phyloP scores from a whole-genome alignment of 2,888 invertebrate species.

The Polyommatus icarus region DNA sequence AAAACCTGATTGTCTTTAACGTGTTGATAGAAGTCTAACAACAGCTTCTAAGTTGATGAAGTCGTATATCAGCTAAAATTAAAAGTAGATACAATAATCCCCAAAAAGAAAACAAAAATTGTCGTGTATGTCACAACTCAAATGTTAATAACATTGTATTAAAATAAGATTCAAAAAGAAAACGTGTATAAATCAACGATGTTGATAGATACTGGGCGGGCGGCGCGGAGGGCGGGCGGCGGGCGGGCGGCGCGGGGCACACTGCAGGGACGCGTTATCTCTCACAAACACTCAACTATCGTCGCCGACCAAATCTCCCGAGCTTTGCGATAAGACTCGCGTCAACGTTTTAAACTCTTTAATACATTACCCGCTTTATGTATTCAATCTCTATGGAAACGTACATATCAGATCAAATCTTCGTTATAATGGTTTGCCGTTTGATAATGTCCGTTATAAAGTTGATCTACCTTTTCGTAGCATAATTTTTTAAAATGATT shows the following conservation, averaged over 20 bases:
- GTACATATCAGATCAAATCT: background rate
- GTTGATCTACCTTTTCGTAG: background rate
- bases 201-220: slow-evolving; percentile 25
- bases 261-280: slow-evolving; percentile 50
- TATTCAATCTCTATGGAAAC: background rate
- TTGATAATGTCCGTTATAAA: background rate
- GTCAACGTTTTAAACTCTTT: slow-evolving; percentile 34
- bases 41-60: too few species aligned
- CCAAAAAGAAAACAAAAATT: background rate
- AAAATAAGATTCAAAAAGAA: background rate
- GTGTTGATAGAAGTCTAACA: too few species aligned
- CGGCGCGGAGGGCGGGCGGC: slow-evolving; percentile 38
- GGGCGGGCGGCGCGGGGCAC: slow-evolving; percentile 47
- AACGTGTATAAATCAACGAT: background rate
- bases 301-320: slow-evolving; percentile 53
- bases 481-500: too few species aligned
- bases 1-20: too few species aligned
- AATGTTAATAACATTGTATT: background rate
- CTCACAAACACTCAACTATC: slow-evolving; percentile 58
- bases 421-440: background rate
- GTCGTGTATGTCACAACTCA: background rate
- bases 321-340: slow-evolving; percentile 46
- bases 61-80: background rate
- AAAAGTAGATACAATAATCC: too few species aligned
- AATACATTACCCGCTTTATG: slow-evolving; percentile 6